A percentile compares a stretch with the other conserved stretches of the same genome.
phyloP scores from a whole-genome alignment of 2,888 invertebrate genomes.

The Rutpela maculata region DNA sequence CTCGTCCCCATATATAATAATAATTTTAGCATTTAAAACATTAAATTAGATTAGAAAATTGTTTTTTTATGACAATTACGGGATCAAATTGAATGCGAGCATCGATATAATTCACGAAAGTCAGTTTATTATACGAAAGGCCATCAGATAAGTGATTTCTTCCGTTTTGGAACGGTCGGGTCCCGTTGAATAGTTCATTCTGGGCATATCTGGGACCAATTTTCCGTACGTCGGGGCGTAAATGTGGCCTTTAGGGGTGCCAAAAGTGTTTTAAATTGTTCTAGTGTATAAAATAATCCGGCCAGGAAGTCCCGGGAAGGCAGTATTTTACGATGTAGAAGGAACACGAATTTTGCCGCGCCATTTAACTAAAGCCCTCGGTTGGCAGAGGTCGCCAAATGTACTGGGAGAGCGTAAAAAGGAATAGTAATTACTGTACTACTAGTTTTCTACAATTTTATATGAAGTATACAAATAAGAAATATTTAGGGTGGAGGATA shows the following conservation, averaged over 20 bases:
- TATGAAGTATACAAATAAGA: too few species aligned
- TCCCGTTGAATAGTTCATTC: constrained; percentile 45
- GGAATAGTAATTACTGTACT: neutral
- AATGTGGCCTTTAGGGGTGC: constrained; percentile 53
- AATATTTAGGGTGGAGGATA: too few species aligned
- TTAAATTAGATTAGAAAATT: neutral
- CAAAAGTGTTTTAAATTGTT: constrained; percentile 57
- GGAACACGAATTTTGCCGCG: constrained; percentile 51
- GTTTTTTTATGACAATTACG: neutral
- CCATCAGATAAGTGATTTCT: constrained; percentile 49
- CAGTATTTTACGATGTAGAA: constrained; percentile 51
- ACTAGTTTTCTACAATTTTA: too few species aligned
- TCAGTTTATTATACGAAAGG: constrained; percentile 40
- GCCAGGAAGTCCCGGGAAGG: constrained; percentile 54
- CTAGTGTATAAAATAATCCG: constrained; percentile 50
- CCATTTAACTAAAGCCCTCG: constrained; percentile 54
- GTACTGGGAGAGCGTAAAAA: constrained; percentile 41
- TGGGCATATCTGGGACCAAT: constrained; percentile 48
- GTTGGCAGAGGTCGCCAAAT: constrained; percentile 40
- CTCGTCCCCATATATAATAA: too few species aligned
- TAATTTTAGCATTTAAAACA: too few species aligned
- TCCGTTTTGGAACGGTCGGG: constrained; percentile 48
- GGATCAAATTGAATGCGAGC: constrained; percentile 27
- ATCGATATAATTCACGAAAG: constrained; percentile 32
- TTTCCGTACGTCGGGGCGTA: constrained; percentile 51